Evolutionary conservation across 2,797 vertebrate genomes (phyloP).

Genomic region (Leucoraja ocellata): DNA sequence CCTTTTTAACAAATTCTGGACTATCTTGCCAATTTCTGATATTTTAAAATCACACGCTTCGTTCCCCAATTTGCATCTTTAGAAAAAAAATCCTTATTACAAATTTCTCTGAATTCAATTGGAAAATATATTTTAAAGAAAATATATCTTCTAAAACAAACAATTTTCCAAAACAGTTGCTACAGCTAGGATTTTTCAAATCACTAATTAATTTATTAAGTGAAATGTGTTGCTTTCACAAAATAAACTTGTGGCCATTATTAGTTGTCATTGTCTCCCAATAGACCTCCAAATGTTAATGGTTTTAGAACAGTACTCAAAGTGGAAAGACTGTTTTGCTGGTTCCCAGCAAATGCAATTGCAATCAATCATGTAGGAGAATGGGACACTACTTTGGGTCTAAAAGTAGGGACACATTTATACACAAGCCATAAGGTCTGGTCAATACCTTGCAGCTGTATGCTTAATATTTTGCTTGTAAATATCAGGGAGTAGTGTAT

Average conservation of each 20-base stretch:
- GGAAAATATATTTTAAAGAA: neutral
- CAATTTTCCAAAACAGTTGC: neutral
- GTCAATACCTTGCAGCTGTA: neutral
- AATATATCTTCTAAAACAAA: neutral
- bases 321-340: neutral
- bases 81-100: too few species aligned
- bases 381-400: neutral
- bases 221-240: neutral
- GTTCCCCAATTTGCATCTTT: neutral
- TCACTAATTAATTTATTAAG: slow-evolving; percentile 2
- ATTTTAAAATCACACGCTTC: neutral
- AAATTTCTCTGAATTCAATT: too few species aligned
- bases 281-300: neutral
- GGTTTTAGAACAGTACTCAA: neutral
- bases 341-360: neutral
- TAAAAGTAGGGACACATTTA: neutral
- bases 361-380: neutral
- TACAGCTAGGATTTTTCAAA: neutral
- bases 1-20: neutral
- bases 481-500: neutral
- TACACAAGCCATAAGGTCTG: neutral
- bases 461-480: neutral
- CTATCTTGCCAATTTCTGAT: neutral
- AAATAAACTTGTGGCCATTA: neutral
- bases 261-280: neutral